phyloP scores from a whole-genome alignment of 2,113 vertebrate genomes.

The Poeciliopsis turrubarensis region DNA sequence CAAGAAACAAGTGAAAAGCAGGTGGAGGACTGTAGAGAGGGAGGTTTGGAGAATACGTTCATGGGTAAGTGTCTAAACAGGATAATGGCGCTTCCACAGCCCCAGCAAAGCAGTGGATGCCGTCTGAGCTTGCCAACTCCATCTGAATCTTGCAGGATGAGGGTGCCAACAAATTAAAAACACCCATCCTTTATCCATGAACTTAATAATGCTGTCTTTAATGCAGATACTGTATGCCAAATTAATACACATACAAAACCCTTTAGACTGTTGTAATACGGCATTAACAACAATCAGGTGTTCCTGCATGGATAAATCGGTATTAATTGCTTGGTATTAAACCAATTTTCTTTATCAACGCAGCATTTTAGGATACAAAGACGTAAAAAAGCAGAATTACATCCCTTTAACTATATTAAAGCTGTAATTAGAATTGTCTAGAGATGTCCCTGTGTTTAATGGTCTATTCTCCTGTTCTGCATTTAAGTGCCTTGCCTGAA shows the following conservation, averaged over 20 bases:
- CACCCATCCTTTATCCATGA: background rate
- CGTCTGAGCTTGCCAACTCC: slow-evolving; percentile 42
- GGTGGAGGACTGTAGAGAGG: slow-evolving; percentile 9
- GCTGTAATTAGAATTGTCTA: slow-evolving; percentile 35
- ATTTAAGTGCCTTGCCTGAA: slow-evolving; percentile 26
- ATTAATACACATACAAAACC: slow-evolving; percentile 3
- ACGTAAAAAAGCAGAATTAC: slow-evolving; percentile 1
- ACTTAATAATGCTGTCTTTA: slow-evolving; percentile 1
- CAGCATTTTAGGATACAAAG: slow-evolving; percentile 18
- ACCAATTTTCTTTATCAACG: slow-evolving; percentile 18
- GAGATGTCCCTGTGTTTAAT: slow-evolving; percentile 31
- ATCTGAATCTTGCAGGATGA: slow-evolving; percentile 44
- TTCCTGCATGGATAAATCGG: background rate
- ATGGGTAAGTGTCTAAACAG: slow-evolving; percentile 25
- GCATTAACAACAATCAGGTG: background rate
- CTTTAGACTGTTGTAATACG: background rate
- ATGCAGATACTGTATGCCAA: slow-evolving; percentile 14
- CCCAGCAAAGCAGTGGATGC: slow-evolving; percentile 29
- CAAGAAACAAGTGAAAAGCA: slow-evolving; percentile 29
- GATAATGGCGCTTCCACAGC: slow-evolving; percentile 35
- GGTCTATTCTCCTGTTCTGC: slow-evolving; percentile 20
- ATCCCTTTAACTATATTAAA: slow-evolving; percentile 28
- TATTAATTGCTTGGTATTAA: background rate
- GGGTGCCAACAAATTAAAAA: slow-evolving; percentile 20
- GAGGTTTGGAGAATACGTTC: slow-evolving; percentile 40